phyloP scores from a whole-genome alignment of 2,888 invertebrate genomes.

The Eupithecia inturbata region DNA sequence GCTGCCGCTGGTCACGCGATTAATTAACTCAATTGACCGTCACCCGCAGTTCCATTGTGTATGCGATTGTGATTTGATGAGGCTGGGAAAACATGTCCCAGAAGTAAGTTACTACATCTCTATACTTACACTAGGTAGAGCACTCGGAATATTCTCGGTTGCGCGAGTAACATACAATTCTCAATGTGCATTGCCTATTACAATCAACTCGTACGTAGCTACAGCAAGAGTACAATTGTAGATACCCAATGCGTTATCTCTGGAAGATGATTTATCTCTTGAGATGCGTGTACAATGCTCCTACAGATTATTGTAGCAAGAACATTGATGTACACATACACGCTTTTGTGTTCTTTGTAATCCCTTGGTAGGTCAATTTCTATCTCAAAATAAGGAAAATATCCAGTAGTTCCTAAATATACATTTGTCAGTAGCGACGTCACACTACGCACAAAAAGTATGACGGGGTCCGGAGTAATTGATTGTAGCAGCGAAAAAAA shows the following conservation, averaged over 20 bases:
- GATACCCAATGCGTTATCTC: neutral
- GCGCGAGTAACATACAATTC: neutral
- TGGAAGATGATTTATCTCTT: constrained; percentile 1
- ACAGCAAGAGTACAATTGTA: neutral
- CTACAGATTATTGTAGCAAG: neutral
- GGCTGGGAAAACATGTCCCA: constrained; percentile 35
- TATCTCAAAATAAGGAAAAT: constrained; percentile 26
- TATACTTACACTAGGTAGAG: neutral
- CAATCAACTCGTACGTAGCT: neutral
- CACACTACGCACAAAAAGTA: constrained; percentile 23
- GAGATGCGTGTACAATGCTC: neutral
- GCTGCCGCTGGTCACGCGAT: constrained; percentile 38
- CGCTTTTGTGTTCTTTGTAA: neutral
- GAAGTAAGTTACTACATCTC: neutral
- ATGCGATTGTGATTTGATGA: constrained; percentile 41
- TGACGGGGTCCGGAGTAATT: constrained; percentile 21
- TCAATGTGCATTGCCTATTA: neutral
- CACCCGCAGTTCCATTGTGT: constrained; percentile 40
- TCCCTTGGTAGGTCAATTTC: neutral
- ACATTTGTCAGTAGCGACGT: constrained; percentile 23
- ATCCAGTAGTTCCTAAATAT: constrained; percentile 2
- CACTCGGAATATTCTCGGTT: neutral
- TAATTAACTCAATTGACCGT: constrained; percentile 45
- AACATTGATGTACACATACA: neutral
- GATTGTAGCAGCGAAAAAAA: constrained; percentile 23